Evolutionary conservation across 2,888 invertebrate species (phyloP), one percentile per base, ranked within the genome.

Genomic region (Nysson spinosus): DNA sequence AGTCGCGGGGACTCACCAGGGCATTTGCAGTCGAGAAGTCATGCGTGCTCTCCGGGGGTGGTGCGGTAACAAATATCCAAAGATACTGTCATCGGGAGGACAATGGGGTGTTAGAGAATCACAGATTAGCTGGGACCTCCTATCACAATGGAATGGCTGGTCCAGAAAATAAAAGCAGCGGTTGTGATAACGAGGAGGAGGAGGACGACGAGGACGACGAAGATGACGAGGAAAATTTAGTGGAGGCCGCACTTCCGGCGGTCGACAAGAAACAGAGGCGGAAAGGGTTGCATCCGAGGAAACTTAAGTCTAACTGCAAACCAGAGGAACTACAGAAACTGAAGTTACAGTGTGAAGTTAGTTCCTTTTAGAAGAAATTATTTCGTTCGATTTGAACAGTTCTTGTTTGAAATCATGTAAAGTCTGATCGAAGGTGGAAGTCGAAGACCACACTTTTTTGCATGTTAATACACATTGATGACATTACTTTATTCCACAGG

Each of bases 301-400:
- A 91, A 89, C 90, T 89, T 80, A 94, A 91, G 83, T 93, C 94
- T 7, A 94, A 94, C 69, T 95, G 95, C 83, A 94, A 94, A 80
- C 93, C 94, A 0, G 93, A 94, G 64, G 92, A 94, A 72, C 88
- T 95, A 60, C 93, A 93, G 80, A 92, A 92, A 74, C 89, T 95
- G 55, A 95, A 90, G 88, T 87, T 90, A 43, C 91, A 92, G 71
- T 94, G 93, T 84, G 93, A 94, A 85, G 88, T 88, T 63, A 75
- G 75, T 71, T 34, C 24, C 11, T 9, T n/a, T n/a, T n/a, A n/a
- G n/a, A n/a, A n/a, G n/a, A n/a, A n/a, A n/a, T n/a, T n/a, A n/a
- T n/a, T n/a, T n/a, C n/a, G n/a, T n/a, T n/a, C n/a, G n/a, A n/a
- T n/a, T n/a, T n/a, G n/a, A n/a, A n/a, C n/a, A n/a, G n/a, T n/a